Evolutionary conservation across 2,797 vertebrate species (phyloP).

Genomic region (Australoheros facetus): DNA sequence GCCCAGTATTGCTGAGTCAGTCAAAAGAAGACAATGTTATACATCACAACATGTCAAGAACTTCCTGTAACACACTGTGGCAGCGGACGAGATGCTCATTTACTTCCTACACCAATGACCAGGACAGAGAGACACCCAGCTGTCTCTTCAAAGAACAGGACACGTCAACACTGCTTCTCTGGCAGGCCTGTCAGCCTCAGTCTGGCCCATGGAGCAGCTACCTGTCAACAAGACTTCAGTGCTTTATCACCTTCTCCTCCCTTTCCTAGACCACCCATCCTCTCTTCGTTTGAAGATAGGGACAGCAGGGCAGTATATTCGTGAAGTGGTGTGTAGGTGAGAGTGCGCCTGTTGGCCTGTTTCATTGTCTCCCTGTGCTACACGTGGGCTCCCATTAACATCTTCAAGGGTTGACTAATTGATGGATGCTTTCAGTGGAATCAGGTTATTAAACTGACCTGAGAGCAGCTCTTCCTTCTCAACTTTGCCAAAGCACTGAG

Average conservation of each 20-base stretch:
- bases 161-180: constrained; percentile 57
- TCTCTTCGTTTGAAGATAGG: constrained; percentile 51
- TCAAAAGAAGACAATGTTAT: constrained; percentile 30
- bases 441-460: constrained; percentile 5
- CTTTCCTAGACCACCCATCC: constrained; percentile 47
- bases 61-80: constrained; percentile 41
- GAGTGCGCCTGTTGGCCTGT: constrained; percentile 28
- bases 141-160: constrained; percentile 72
- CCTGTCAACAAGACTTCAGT: constrained; percentile 64
- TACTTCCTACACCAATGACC: constrained; percentile 31
- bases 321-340: constrained; percentile 20
- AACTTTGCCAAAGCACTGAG: not conserved
- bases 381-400: constrained; percentile 3
- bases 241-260: constrained; percentile 54
- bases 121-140: constrained; percentile 31
- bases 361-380: constrained; percentile 31
- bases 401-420: constrained; percentile 5
- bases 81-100: constrained; percentile 22
- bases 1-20: constrained; percentile 30
- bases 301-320: constrained; percentile 12
- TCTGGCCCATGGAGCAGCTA: constrained; percentile 49
- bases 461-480: constrained; percentile 1
- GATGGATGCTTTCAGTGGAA: constrained; percentile 40
- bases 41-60: constrained; percentile 56
- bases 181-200: constrained; percentile 47